Evolutionary conservation across 2,113 vertebrate genomes (phyloP), one percentile per base, ranked within the genome.

Genomic region (Chlamydotis undulata): DNA sequence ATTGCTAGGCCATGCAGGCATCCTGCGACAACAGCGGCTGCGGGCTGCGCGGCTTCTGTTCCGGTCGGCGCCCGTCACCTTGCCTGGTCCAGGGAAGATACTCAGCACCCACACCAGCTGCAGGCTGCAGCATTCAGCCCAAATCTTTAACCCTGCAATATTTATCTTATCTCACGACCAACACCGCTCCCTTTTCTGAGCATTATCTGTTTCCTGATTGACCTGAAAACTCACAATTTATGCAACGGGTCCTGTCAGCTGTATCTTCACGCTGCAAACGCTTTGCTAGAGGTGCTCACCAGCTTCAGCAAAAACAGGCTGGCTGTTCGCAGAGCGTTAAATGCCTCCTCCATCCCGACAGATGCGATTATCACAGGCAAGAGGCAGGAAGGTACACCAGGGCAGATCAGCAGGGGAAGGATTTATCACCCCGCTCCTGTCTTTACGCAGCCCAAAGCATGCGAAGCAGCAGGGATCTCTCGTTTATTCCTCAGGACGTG

Each of bases 181-280:
- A 1, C 28, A 19, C 35, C 7, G 4, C 24, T 39, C 18, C 56
- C 57, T 14, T 78, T 92, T 41, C 19, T 1, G 9, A 63, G 29
- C 13, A 2, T 11, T 76, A 75, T 15, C 4, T 6, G 31, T 59
- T 78, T 78, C 60, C 22, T 5, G 19, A 14, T 3, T 29, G 68
- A 49, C 33, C 71, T n/a, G 25, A 78, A 64, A 79, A 35, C n/a
- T 52, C 82, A 17, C 1, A 0, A 5, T 70, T 78, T 53, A 77
- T 52, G 26, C 50, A 53, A 2, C 29, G 4, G 16, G 21, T 35
- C 39, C 73, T 31, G 25, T 35, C 12, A 24, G 47, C 23, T 50
- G 43, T 12, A 71, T 53, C 69, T 61, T 25, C 31, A 17, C 0
- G 0, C 39, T 47, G 52, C 24, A 11, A 49, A 21, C 0, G 0